Evolutionary conservation across 2,797 vertebrate genomes (phyloP).

Genomic region (Periophthalmus magnuspinnatus): DNA sequence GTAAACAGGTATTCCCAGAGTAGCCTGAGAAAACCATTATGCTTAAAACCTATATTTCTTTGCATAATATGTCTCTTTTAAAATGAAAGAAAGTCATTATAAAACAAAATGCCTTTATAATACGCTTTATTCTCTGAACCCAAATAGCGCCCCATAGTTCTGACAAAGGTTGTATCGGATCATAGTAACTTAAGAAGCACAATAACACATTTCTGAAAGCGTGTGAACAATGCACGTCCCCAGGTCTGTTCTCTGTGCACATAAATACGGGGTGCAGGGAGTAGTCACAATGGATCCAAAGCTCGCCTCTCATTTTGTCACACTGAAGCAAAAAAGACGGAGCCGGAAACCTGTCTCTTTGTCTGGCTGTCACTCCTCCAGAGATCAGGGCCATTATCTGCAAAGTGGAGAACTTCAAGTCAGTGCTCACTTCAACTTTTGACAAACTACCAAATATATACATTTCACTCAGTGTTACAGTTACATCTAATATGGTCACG

Average conservation of each 20-base stretch:
- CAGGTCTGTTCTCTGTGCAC: slow-evolving; percentile 1
- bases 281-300: slow-evolving; percentile 3
- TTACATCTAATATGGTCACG: background rate
- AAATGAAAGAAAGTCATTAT: background rate
- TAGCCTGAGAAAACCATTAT: background rate
- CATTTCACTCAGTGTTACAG: background rate
- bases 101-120: background rate
- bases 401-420: slow-evolving; percentile 4
- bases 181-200: background rate
- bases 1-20: background rate
- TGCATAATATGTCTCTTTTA: too few species aligned
- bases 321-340: background rate
- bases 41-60: too few species aligned
- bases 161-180: background rate
- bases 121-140: background rate
- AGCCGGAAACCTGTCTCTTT: background rate
- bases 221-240: slow-evolving; percentile 3
- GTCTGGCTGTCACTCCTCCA: slow-evolving; percentile 6
- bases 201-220: background rate
- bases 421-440: slow-evolving; percentile 6
- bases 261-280: slow-evolving; percentile 6
- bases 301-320: slow-evolving; percentile 1
- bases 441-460: background rate
- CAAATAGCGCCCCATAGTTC: background rate
- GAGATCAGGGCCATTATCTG: slow-evolving; percentile 10